Base-by-base conservation (phyloP, 2,113 vertebrate genomes). In the Hoplias malabaricus region DNA sequence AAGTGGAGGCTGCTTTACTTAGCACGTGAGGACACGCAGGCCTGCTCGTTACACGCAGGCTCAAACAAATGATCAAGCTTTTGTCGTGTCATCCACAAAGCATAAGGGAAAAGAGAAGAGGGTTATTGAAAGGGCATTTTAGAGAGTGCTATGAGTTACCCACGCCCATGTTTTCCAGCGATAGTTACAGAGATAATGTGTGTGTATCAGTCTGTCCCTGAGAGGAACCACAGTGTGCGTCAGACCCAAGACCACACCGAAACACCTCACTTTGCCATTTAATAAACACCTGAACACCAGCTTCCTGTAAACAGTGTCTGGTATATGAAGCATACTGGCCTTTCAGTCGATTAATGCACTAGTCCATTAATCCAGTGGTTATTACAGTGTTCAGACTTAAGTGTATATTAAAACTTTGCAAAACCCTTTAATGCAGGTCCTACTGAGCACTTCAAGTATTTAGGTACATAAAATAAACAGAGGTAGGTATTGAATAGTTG, bases 181-280 rank as follows among this genome's bases (percentile, higher is more conserved):
- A 33, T 40, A n/a, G 50, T 40, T 3, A 21, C 6, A 65, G 61
- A 34, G 27, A 16, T 57, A 63, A 63, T 11, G 19, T 21, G 8
- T 19, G 16, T n/a, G 0, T 21, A 42, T n/a, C 3, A 13, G n/a
- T 69, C 23, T 1, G 33, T 53, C 56, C 33, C 76, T 1, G 65
- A 69, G 53, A 61, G 78, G 70, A 73, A 80, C 7, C 33, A 61
- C 11, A 4, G 36, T 38, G 11, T 40, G 36, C 48, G 62, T 68
- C 70, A 16, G 31, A 25, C 48, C 10, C 1, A 4, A 73, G 5
- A 2, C 69, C 68, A 54, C 69, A 40, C 68, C 76, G 25, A 14
- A 5, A 10, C 31, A 21, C 50, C 0, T 29, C 63, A 42, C 31
- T 19, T 2, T 34, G 36, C 13, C 38, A 12, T 23, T 33, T 31